Percentiles rank a stretch among this genome's conserved stretches.
phyloP scores from a whole-genome alignment of 2,888 invertebrate species.

The Plemyria rubiginata region DNA sequence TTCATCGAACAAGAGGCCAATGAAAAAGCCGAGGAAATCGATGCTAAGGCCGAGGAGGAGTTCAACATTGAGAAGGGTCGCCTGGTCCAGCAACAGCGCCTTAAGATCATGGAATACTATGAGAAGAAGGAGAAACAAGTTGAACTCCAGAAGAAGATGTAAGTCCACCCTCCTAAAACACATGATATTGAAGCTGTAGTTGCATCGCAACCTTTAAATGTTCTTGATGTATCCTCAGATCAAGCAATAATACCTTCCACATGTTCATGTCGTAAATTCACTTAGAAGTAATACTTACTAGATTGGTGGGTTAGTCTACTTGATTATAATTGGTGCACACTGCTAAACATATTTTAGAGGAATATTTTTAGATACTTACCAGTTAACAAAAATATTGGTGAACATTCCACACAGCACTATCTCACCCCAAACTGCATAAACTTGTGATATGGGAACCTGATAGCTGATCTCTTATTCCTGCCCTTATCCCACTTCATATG shows the following conservation, averaged over 20 bases:
- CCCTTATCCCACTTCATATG: too few relatives aligned
- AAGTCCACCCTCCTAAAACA: slow-evolving; percentile 60
- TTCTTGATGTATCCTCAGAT: neutral
- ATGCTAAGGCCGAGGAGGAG: slow-evolving; percentile 99
- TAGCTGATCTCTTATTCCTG: too few relatives aligned
- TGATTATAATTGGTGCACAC: neutral
- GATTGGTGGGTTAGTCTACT: too few relatives aligned
- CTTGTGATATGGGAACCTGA: too few relatives aligned
- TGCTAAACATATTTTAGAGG: too few relatives aligned
- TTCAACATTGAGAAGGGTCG: slow-evolving; percentile 99
- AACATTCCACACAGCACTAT: too few relatives aligned
- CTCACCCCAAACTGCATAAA: too few relatives aligned
- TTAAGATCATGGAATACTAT: slow-evolving; percentile 99
- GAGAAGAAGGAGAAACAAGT: slow-evolving; percentile 99
- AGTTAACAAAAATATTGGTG: too few relatives aligned
- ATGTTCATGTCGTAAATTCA: neutral
- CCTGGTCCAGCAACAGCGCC: slow-evolving; percentile 98
- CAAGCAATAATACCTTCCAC: neutral
- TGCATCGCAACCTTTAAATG: neutral
- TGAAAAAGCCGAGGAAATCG: slow-evolving; percentile 99
- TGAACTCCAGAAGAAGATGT: slow-evolving; percentile 99
- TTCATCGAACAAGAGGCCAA: slow-evolving; percentile 99
- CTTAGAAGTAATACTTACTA: neutral
- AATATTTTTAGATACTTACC: too few relatives aligned
- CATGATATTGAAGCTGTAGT: neutral